Percentiles rank a stretch among this genome's conserved stretches.
Conservation (phyloP, 2,113 vertebrate genomes). For the Pipra filicauda region DNA sequence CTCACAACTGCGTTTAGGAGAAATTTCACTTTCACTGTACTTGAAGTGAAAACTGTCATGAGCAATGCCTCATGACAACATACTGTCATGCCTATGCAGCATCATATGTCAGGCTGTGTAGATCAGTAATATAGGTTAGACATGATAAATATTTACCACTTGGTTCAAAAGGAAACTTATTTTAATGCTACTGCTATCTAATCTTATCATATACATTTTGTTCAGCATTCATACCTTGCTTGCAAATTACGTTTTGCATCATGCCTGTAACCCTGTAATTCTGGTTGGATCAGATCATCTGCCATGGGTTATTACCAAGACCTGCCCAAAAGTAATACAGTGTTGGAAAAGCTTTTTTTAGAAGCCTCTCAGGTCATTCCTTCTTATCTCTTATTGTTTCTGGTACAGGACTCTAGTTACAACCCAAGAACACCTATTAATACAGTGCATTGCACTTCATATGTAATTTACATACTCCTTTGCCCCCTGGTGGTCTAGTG, state of each 20-base stretch:
- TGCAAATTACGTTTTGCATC: conserved; percentile 8
- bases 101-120: neutral
- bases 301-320: neutral
- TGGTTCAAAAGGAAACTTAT: neutral
- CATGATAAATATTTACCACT: neutral
- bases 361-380: neutral
- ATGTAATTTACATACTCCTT: neutral
- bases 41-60: neutral
- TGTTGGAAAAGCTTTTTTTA: neutral
- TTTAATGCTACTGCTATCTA: neutral
- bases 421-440: neutral
- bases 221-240: neutral
- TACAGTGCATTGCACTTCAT: neutral
- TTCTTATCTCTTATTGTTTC: neutral
- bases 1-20: neutral
- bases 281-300: neutral
- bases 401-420: neutral
- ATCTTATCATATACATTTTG: neutral
- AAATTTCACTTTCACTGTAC: neutral
- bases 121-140: neutral
- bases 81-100: neutral
- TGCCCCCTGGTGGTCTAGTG: too few species aligned
- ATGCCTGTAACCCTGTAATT: neutral
- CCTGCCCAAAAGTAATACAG: neutral
- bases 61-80: neutral